A percentile compares a stretch with the other conserved stretches of the same genome.
These are phyloP conservation scores for Hirudinaria manillensis DNA, from an alignment of 2,888 invertebrate genomes.

Conservation along the genomic window DNA sequence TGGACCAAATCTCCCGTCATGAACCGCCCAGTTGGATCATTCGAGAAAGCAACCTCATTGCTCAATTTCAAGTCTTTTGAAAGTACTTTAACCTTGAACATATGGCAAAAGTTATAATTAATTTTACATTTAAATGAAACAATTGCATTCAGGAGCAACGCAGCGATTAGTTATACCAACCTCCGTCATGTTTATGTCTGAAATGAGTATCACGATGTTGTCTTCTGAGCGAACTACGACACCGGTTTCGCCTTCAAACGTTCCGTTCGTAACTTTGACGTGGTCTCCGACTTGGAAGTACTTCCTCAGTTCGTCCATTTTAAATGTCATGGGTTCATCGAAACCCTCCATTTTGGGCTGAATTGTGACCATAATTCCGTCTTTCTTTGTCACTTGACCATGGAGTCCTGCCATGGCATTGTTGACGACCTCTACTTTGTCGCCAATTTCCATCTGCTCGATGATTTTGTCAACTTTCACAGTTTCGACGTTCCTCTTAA, in stretches of 20 bases:
- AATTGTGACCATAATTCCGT: slow-evolving; percentile 91
- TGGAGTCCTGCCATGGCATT: slow-evolving; percentile 94
- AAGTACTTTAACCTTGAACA: slow-evolving; percentile 59
- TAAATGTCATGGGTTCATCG: background rate
- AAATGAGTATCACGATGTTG: background rate
- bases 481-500: slow-evolving; percentile 46
- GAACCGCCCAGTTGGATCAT: slow-evolving; percentile 93
- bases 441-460: slow-evolving; percentile 83
- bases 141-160: too few relatives aligned
- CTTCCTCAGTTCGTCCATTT: background rate
- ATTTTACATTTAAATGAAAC: background rate
- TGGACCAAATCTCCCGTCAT: slow-evolving; percentile 98
- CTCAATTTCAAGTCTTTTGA: slow-evolving; percentile 91
- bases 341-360: slow-evolving; percentile 63
- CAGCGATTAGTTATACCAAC: too few relatives aligned
- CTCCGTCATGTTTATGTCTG: background rate
- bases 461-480: slow-evolving; percentile 49
- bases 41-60: slow-evolving; percentile 95
- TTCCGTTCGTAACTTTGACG: slow-evolving; percentile 77
- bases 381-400: slow-evolving; percentile 88
- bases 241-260: slow-evolving; percentile 95
- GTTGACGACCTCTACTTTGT: slow-evolving; percentile 91
- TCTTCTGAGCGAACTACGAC: slow-evolving; percentile 65
- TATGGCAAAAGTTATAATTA: background rate
- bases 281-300: slow-evolving; percentile 75